phyloP scores from a whole-genome alignment of 2,113 vertebrate genomes.

The Lophochroa leadbeateri region DNA sequence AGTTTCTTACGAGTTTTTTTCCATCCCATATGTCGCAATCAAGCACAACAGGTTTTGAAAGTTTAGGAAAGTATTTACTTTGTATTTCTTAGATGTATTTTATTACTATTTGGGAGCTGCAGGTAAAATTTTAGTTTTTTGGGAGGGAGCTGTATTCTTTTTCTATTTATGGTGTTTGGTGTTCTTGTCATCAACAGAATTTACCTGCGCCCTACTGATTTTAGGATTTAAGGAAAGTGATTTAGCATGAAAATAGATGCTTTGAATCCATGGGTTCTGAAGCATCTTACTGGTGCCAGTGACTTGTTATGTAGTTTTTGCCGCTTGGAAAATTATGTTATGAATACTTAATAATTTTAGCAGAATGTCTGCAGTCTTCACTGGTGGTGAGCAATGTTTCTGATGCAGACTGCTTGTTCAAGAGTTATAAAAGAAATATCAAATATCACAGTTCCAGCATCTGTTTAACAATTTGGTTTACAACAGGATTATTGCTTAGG shows the following conservation, averaged over 20 bases:
- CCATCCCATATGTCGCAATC: not conserved
- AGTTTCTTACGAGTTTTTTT: not conserved
- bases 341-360: not conserved
- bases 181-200: not conserved
- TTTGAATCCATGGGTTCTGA: not conserved
- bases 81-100: not conserved
- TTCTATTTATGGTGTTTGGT: not conserved
- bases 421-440: not conserved
- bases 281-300: not conserved
- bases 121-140: not conserved
- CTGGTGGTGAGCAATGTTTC: not conserved
- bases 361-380: not conserved
- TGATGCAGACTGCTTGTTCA: not conserved
- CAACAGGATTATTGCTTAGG: slow-evolving; percentile 32
- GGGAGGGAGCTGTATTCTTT: not conserved
- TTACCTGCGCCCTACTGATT: not conserved
- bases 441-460: not conserved
- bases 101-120: not conserved
- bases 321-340: not conserved
- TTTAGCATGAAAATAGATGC: not conserved
- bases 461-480: slow-evolving; percentile 6
- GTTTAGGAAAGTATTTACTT: slow-evolving; percentile 8
- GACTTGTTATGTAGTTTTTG: not conserved
- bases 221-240: not conserved
- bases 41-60: slow-evolving; percentile 49